These are phyloP conservation scores for Sebastes umbrosus DNA, from an alignment of 2,797 vertebrate species.

Conservation along the genomic window DNA sequence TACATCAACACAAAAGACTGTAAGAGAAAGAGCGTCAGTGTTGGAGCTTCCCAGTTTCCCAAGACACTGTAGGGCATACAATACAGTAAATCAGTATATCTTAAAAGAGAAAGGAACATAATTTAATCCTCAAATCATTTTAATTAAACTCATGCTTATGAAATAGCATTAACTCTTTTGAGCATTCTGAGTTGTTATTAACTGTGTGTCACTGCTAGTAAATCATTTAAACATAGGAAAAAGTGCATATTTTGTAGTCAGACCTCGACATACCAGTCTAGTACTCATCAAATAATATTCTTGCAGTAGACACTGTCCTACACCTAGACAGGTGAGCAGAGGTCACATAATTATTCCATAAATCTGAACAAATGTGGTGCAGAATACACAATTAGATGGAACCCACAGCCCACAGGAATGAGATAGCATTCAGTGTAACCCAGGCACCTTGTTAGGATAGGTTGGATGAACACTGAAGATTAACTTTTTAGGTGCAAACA, in stretches of 20 bases:
- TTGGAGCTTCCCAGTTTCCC: neutral
- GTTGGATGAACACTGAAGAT: neutral
- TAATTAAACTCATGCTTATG: neutral
- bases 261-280: neutral
- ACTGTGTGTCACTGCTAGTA: neutral
- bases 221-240: neutral
- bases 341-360: constrained; percentile 7
- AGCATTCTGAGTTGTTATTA: neutral
- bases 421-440: neutral
- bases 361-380: constrained; percentile 1
- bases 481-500: neutral
- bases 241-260: neutral
- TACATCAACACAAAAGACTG: constrained; percentile 3
- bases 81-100: neutral
- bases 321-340: neutral
- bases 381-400: constrained; percentile 19
- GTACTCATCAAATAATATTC: neutral
- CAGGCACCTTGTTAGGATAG: neutral
- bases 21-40: neutral
- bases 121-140: neutral
- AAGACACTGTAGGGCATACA: neutral
- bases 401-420: neutral
- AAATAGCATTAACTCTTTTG: neutral
- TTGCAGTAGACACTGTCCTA: neutral
- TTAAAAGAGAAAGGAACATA: neutral